A percentile compares a stretch with the other conserved stretches of the same genome.
These are phyloP conservation scores for Agriopis marginaria DNA, from an alignment of 2,888 invertebrate species.

Conservation along the genomic window DNA sequence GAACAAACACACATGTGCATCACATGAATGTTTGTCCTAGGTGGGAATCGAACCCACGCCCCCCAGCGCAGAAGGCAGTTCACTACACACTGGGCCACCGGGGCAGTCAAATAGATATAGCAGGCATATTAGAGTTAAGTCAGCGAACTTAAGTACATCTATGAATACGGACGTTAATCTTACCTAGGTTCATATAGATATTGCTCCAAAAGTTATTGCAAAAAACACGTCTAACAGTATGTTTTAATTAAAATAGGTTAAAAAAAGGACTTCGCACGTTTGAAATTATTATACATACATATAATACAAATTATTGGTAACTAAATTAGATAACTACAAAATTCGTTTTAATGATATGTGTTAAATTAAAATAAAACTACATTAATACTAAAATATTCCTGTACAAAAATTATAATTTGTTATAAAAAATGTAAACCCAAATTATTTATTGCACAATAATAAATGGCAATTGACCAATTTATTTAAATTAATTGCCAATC, in stretches of 20 bases:
- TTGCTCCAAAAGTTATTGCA: background rate
- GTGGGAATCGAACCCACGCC: too few species aligned
- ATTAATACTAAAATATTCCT: background rate
- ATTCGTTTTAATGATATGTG: conserved; percentile 26
- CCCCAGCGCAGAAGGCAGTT: too few species aligned
- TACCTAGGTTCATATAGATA: background rate
- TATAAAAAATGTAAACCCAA: too few species aligned
- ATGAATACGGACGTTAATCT: background rate
- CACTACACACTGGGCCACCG: too few species aligned
- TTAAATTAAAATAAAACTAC: conserved; percentile 11
- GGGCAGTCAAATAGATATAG: too few species aligned
- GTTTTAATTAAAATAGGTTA: background rate
- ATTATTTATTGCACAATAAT: background rate
- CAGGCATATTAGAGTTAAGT: too few species aligned
- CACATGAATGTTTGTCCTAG: too few species aligned
- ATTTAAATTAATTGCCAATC: background rate
- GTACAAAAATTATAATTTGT: too few species aligned
- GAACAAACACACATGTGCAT: too few species aligned
- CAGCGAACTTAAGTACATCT: background rate
- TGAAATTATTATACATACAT: too few species aligned
- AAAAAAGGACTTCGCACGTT: background rate
- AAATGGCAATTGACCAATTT: background rate
- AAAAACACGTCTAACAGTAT: background rate
- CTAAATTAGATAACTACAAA: conserved; percentile 38
- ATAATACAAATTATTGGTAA: conserved; percentile 16